Percentiles rank a stretch among this genome's conserved stretches.
These are phyloP conservation scores for Gymnoscopelus microlampas DNA, from an alignment of 2,797 vertebrate genomes.

Conservation along the genomic window DNA sequence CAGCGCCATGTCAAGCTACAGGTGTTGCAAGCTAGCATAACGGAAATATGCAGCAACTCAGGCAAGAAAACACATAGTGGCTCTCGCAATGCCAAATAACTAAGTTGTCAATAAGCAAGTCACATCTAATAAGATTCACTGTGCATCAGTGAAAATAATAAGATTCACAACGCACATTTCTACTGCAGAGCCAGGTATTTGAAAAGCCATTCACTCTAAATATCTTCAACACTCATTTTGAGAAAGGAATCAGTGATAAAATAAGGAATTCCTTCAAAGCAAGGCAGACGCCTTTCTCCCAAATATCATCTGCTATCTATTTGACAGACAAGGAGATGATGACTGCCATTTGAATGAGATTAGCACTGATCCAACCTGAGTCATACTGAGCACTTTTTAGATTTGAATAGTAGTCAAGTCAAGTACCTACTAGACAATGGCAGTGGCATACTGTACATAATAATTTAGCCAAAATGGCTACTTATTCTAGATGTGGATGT, in stretches of 20 bases:
- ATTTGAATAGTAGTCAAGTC: not conserved
- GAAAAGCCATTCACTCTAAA: slow-evolving; percentile 1
- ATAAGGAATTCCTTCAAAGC: slow-evolving; percentile 16
- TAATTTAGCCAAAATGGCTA: not conserved
- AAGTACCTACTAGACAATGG: not conserved
- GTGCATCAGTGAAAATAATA: too few relatives aligned
- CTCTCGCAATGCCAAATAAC: too few relatives aligned
- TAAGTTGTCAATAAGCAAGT: too few relatives aligned
- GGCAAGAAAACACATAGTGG: too few relatives aligned
- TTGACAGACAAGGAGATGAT: slow-evolving; percentile 12
- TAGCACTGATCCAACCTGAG: too few relatives aligned
- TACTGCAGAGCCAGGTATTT: not conserved
- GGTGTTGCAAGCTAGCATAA: too few relatives aligned
- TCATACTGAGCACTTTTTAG: too few relatives aligned
- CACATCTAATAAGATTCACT: too few relatives aligned
- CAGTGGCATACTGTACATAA: not conserved
- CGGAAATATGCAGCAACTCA: too few relatives aligned
- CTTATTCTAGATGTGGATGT: slow-evolving; percentile 1
- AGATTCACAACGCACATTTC: slow-evolving; percentile 4
- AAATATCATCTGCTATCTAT: slow-evolving; percentile 21
- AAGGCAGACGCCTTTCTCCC: not conserved
- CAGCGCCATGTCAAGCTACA: too few relatives aligned
- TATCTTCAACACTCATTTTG: not conserved
- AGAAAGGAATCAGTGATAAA: not conserved
- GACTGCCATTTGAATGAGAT: not conserved